phyloP scores from a whole-genome alignment of 1,140 invertebrate genomes.

The Drosophila bipectinata region DNA sequence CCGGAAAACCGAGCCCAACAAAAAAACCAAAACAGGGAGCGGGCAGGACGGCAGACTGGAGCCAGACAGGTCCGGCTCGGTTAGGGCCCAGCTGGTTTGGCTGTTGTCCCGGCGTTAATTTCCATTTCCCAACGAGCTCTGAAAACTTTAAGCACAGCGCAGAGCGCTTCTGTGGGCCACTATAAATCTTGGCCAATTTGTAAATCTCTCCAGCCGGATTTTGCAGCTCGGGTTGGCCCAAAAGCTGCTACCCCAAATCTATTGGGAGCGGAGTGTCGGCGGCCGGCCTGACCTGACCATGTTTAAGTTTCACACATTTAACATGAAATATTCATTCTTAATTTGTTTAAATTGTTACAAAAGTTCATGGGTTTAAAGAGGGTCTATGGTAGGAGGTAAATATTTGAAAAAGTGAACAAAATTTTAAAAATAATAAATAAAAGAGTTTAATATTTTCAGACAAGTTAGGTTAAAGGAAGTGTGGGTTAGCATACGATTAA shows the following conservation, averaged over 20 bases:
- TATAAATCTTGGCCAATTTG: conserved; percentile 75
- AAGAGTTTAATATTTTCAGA: no score
- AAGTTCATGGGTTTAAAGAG: neutral
- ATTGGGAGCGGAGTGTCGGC: conserved; percentile 9
- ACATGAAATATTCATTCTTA: conserved; percentile 59
- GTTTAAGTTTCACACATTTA: conserved; percentile 36
- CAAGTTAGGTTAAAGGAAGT: no score
- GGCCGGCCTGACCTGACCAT: conserved; percentile 24
- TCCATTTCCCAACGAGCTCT: conserved; percentile 33
- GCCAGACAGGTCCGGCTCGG: conserved; percentile 23
- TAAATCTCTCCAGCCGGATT: conserved; percentile 48
- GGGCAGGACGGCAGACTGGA: conserved; percentile 10
- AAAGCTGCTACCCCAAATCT: conserved; percentile 8
- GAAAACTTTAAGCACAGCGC: conserved; percentile 23
- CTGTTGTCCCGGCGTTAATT: conserved; percentile 37
- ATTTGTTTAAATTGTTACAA: conserved; percentile 11
- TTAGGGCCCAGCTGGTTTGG: conserved; percentile 19
- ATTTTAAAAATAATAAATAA: no score
- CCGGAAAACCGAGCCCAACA: neutral
- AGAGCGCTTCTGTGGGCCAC: conserved; percentile 38
- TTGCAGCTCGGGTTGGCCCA: neutral
- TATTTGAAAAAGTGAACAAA: neutral
- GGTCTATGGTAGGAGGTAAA: neutral
- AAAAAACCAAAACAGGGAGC: conserved; percentile 4
- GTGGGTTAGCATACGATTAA: no score